Conservation (phyloP, 2,888 invertebrate species). For the Diarsia dahlii region DNA sequence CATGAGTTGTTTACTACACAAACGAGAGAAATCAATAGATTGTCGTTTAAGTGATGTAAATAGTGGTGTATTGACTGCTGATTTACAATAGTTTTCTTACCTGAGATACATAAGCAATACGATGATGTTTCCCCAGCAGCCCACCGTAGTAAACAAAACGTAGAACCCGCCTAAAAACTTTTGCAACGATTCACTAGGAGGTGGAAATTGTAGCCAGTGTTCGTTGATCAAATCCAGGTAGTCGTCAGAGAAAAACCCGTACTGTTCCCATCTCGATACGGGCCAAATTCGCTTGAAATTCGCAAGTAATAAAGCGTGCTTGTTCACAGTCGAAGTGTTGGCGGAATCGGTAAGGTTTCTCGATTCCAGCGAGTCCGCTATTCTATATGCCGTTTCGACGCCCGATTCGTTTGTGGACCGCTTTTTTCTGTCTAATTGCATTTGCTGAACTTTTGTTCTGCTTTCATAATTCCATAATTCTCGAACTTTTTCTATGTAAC, state of each 20-base stretch:
- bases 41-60: not conserved
- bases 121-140: conserved; percentile 93
- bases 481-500: conserved; percentile 52
- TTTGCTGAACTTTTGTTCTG: conserved; percentile 56
- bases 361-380: conserved; percentile 63
- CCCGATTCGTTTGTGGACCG: conserved; percentile 65
- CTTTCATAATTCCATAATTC: conserved; percentile 61
- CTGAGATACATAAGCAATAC: conserved; percentile 94
- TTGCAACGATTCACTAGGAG: conserved; percentile 91
- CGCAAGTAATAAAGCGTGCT: conserved; percentile 76
- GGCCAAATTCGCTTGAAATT: conserved; percentile 85
- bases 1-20: not conserved
- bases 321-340: conserved; percentile 69
- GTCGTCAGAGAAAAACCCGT: conserved; percentile 91
- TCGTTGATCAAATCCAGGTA: conserved; percentile 92
- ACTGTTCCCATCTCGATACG: conserved; percentile 86
- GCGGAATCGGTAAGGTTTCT: conserved; percentile 68
- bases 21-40: not conserved
- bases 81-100: conserved; percentile 83
- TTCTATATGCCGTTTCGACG: conserved; percentile 64
- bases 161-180: conserved; percentile 92
- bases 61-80: not conserved
- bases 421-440: conserved; percentile 65
- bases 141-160: conserved; percentile 91
- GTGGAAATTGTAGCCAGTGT: conserved; percentile 93